Base-by-base conservation (phyloP, 1,140 invertebrate species). In the Sitophilus oryzae region DNA sequence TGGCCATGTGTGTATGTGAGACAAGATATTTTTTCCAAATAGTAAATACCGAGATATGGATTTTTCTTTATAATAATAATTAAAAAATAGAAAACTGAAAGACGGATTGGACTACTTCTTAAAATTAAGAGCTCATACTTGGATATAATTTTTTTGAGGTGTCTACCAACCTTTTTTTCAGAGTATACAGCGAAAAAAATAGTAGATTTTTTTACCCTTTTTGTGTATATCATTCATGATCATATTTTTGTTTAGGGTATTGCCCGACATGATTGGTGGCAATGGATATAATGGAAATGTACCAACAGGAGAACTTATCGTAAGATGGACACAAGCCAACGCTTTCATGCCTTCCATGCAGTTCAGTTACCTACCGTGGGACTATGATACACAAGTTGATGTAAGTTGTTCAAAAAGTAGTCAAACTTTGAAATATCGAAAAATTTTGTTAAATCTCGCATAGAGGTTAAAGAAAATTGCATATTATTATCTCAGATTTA, bases 221-320 rank as follows among this genome's bases (percentile, higher is more conserved):
- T 38, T 4, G 9, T 5, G n/a, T 36, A 18, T 47, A 15, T 47
- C 14, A 48, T n/a, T 21, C 35, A 48, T 1, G 46, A 48, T 48
- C 41, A 2, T 42, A 25, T 22, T 45, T 15, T 18, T 11, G 44
- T 65, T 16, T 37, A 69, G 67, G 48, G 84, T 94, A 3, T 71
- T 96, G 1, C 90, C 91, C 0, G 92, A 95, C 66, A 92, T 95
- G 86, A 85, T 97, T 60, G 93, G 93, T 2, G 93, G 93, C 1
- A 94, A 93, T 68, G 87, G 82, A 0, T 89, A 86, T 64, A 71
- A 77, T 10, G 71, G 76, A 30, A 75, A 77, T 67, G 78, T 73
- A 18, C 83, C 83, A 1, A 79, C 79, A 2, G 82, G 83, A 56
- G 88, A 96, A 69, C 73, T 96, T n/a, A 94, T 88, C 62, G 82